Evolutionary conservation across 2,797 vertebrate species (phyloP).

Genomic region (Nannoperca australis): DNA sequence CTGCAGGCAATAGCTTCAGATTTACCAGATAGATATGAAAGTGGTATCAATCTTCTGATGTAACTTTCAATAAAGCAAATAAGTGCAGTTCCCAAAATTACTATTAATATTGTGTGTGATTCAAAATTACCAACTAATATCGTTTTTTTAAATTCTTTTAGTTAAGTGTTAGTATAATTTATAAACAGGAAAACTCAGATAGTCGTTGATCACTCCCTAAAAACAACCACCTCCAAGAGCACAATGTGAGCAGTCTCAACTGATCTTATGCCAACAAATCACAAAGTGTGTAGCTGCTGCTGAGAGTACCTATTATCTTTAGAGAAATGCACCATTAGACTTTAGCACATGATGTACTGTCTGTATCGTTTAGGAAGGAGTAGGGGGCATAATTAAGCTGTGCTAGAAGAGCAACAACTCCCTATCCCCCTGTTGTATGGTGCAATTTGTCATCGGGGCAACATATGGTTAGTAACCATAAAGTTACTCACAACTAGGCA

Average conservation of each 20-base stretch:
- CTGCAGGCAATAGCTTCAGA: background rate
- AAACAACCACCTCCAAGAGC: conserved; percentile 26
- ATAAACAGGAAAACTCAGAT: background rate
- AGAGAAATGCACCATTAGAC: conserved; percentile 76
- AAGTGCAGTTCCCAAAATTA: background rate
- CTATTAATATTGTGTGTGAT: too few relatives aligned
- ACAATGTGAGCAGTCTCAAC: conserved; percentile 28
- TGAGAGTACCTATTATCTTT: conserved; percentile 73
- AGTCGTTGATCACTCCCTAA: background rate
- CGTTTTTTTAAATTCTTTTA: background rate
- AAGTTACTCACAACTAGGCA: conserved; percentile 49
- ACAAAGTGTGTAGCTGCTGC: conserved; percentile 41
- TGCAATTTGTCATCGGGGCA: conserved; percentile 68
- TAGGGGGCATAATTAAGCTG: conserved; percentile 74
- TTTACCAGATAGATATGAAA: background rate
- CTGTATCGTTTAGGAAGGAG: conserved; percentile 70
- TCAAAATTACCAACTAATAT: too few relatives aligned
- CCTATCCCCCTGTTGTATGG: conserved; percentile 37
- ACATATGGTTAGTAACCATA: conserved; percentile 54
- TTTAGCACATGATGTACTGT: conserved; percentile 72
- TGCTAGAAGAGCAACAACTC: conserved; percentile 61
- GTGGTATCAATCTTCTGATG: background rate
- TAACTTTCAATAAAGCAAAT: background rate
- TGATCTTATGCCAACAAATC: conserved; percentile 60
- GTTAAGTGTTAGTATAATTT: background rate